phyloP scores from a whole-genome alignment of 2,888 invertebrate species.

The Argyresthia albistria region DNA sequence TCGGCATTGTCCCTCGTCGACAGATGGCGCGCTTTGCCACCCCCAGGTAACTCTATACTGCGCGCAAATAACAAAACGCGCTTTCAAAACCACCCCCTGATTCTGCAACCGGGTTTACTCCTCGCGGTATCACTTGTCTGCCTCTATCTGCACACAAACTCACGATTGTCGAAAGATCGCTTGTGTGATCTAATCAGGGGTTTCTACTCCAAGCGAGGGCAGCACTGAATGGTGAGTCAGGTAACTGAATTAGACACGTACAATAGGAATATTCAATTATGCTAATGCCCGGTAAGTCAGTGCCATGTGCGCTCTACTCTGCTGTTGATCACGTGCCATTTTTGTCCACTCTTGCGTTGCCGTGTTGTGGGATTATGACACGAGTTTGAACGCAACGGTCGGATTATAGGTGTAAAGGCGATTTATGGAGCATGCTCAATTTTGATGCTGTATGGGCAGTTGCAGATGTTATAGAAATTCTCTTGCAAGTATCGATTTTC shows the following conservation, averaged over 20 bases:
- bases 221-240: conserved; percentile 16
- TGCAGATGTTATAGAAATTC: too few species aligned
- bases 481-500: too few species aligned
- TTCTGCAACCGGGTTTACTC: conserved; percentile 9
- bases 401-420: background rate
- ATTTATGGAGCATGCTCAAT: too few species aligned
- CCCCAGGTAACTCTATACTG: conserved; percentile 56
- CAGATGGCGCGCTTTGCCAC: conserved; percentile 50
- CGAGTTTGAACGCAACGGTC: conserved; percentile 26
- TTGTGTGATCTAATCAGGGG: background rate
- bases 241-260: conserved; percentile 56
- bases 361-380: conserved; percentile 31
- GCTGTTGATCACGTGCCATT: conserved; percentile 43
- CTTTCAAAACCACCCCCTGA: too few species aligned
- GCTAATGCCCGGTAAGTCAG: conserved; percentile 32
- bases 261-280: conserved; percentile 59
- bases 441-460: too few species aligned
- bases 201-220: background rate
- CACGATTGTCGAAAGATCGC: too few species aligned
- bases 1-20: conserved; percentile 49
- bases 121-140: conserved; percentile 19
- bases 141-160: background rate
- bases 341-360: conserved; percentile 22
- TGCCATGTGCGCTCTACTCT: conserved; percentile 35
- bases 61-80: conserved; percentile 4